Evolutionary conservation across 2,888 invertebrate species (phyloP).

Genomic region (Netelia melanura): DNA sequence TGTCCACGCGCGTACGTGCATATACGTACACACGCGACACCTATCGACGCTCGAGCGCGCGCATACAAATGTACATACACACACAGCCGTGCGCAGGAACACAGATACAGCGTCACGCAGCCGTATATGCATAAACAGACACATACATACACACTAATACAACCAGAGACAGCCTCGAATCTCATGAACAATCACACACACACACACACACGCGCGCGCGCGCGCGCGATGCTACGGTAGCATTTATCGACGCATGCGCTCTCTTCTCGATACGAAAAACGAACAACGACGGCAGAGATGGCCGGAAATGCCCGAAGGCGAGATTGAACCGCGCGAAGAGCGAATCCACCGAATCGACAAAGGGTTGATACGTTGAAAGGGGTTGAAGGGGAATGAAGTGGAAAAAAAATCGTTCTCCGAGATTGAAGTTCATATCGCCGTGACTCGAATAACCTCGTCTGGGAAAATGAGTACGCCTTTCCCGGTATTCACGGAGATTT

Average conservation of each 20-base stretch:
- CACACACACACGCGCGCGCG: background rate
- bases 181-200: background rate
- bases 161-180: background rate
- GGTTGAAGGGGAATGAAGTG: background rate
- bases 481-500: background rate
- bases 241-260: slow-evolving; percentile 58
- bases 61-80: no score
- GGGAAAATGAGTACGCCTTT: background rate
- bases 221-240: background rate
- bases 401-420: background rate
- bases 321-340: slow-evolving; percentile 49
- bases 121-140: slow-evolving; percentile 24
- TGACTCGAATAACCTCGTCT: background rate
- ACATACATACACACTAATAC: slow-evolving; percentile 62
- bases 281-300: slow-evolving; percentile 1
- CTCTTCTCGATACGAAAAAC: slow-evolving; percentile 15
- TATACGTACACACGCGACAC: no score
- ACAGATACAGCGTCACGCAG: no score
- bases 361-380: slow-evolving; percentile 24
- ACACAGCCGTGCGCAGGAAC: no score
- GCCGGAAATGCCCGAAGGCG: slow-evolving; percentile 49
- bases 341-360: slow-evolving; percentile 20
- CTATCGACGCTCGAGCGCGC: slow-evolving; percentile 73
- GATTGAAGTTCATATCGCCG: slow-evolving; percentile 18
- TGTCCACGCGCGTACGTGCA: no score